A percentile compares a stretch with the other conserved stretches of the same genome.
Evolutionary conservation across 2,888 invertebrate species (phyloP).

Genomic region (Torymus auratus): DNA sequence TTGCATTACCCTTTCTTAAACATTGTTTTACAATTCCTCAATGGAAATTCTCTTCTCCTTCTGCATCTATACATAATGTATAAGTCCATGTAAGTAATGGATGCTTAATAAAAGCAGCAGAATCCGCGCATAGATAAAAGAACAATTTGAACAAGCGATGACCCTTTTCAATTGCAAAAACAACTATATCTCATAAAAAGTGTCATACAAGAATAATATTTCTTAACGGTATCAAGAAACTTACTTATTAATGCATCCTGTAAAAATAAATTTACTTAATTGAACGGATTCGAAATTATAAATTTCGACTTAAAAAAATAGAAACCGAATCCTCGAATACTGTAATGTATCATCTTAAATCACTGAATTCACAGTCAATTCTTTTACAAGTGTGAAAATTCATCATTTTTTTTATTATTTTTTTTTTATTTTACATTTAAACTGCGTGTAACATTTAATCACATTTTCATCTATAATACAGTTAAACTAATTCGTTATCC

Average conservation of each 20-base stretch:
- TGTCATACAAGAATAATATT: slow-evolving; percentile 45
- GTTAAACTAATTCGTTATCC: slow-evolving; percentile 24
- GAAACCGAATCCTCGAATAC: slow-evolving; percentile 32
- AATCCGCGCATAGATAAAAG: slow-evolving; percentile 18
- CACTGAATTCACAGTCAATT: slow-evolving; percentile 3
- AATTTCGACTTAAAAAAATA: slow-evolving; percentile 29
- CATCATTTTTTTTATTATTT: neutral
- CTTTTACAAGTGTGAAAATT: slow-evolving; percentile 38
- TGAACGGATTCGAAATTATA: slow-evolving; percentile 16
- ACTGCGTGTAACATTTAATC: slow-evolving; percentile 40
- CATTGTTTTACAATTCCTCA: slow-evolving; percentile 30
- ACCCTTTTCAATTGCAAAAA: slow-evolving; percentile 19
- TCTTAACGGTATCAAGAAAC: slow-evolving; percentile 33
- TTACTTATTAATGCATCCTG: slow-evolving; percentile 22
- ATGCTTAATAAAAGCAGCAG: slow-evolving; percentile 24
- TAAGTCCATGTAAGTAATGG: slow-evolving; percentile 9
- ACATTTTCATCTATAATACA: slow-evolving; percentile 45
- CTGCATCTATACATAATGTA: slow-evolving; percentile 28
- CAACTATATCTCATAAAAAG: slow-evolving; percentile 26
- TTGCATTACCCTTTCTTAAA: slow-evolving; percentile 25
- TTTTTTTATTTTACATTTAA: slow-evolving; percentile 47
- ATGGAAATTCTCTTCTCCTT: slow-evolving; percentile 12
- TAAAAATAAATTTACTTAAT: slow-evolving; percentile 38
- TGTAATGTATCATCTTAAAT: slow-evolving; percentile 16
- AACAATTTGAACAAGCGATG: slow-evolving; percentile 22